A percentile compares a stretch with the other conserved stretches of the same genome.
Evolutionary conservation across 2,888 invertebrate species (phyloP).

Genomic region (Lottia scabra): DNA sequence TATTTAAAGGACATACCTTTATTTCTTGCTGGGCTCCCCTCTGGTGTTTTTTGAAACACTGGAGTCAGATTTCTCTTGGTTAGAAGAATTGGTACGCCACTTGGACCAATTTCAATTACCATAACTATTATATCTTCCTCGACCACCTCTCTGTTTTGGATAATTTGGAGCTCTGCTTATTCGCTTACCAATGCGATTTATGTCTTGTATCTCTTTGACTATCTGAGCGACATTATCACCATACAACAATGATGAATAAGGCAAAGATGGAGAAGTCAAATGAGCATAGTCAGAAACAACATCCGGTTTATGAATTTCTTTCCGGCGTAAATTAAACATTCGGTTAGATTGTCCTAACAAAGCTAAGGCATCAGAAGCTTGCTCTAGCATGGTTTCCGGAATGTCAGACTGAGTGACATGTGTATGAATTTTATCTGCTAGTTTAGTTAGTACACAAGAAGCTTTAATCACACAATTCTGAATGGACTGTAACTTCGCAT

Average conservation of each 20-base stretch:
- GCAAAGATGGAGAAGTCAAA: neutral
- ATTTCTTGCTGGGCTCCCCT: neutral
- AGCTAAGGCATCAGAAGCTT: neutral
- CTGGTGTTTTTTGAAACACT: conserved; percentile 9
- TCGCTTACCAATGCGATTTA: neutral
- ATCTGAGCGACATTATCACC: neutral
- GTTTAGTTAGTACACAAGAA: neutral
- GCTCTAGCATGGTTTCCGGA: neutral
- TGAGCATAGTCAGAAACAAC: neutral
- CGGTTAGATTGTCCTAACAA: conserved; percentile 11
- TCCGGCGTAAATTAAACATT: neutral
- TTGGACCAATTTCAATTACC: neutral
- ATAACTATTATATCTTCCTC: neutral
- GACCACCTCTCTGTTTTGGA: neutral
- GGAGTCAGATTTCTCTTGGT: neutral
- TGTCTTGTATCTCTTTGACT: neutral
- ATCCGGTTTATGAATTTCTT: neutral
- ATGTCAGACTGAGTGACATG: neutral
- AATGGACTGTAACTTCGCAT: neutral
- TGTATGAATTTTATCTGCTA: neutral
- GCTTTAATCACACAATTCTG: conserved; percentile 14
- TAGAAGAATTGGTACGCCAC: neutral
- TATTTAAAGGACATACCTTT: neutral
- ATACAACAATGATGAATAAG: neutral
- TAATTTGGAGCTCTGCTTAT: neutral